Evolutionary conservation across 2,113 vertebrate species (phyloP), one percentile per base, ranked within the genome.

Genomic region (Carassius gibelio): DNA sequence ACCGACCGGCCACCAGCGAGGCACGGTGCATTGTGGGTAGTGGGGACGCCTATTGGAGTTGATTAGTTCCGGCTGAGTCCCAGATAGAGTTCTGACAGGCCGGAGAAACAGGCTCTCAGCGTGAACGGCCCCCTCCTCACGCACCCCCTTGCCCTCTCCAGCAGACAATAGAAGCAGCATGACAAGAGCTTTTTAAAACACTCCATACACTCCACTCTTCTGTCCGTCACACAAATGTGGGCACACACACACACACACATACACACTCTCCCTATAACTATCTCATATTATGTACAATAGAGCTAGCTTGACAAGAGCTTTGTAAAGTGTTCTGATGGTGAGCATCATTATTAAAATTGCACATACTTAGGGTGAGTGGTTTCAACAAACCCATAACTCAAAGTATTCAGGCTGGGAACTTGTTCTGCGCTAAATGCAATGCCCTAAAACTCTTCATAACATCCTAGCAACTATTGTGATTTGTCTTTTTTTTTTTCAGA

Each of bases 41-140:
- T 91, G 87, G 90, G 88, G 88, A 93, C 91, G 90, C 92, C 93
- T 94, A 93, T 95, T 95, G 93, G 93, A 92, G 93, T 93, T 95
- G 95, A 95, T 95, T 95, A 95, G 95, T 95, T 95, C 94, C 93
- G 94, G 95, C 93, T 94, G 94, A 92, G 92, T 92, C 92, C 89
- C 92, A 92, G 94, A 94, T 94, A 93, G 92, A 94, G 93, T 94
- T 93, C 93, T 95, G 95, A 95, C 94, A 95, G 94, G 91, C 94
- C 92, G 93, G 93, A 93, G 91, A 94, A 95, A 95, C 91, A 89
- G 93, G 93, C 91, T 94, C 94, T 84, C 94, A 93, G 94, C 92
- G 75, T 94, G 93, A 93, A 87, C 91, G 90, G 86, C 66, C 79
- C 57, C 23, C 72, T 57, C 57, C 90, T 55, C 42, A 78, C 61